Base-by-base conservation (phyloP, 1,140 invertebrate genomes). In the Hyposmocoma kahamanoa region DNA sequence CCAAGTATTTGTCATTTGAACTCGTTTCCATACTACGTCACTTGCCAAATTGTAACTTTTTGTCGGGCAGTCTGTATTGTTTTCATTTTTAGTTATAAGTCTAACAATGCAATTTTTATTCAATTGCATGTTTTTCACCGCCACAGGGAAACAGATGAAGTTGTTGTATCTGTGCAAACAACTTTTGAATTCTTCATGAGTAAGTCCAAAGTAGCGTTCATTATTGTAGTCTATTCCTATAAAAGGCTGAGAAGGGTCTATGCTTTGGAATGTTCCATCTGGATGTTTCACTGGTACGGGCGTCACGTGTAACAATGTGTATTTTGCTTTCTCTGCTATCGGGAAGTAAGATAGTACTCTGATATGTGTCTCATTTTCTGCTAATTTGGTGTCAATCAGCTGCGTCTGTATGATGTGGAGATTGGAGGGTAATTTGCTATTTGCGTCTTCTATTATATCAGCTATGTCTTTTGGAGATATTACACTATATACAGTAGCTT, bases 91-190 rank as follows among this genome's bases (percentile, higher is more conserved):
- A 30, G 22, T 20, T 28, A 32, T 49, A 20, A 36, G 24, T 42
- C 38, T 42, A 49, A 49, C 24, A 24, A 49, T 49, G 47, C 47
- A 49, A 49, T 49, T 49, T 42, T 42, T n/a, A 32, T 42, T 26
- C 41, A 26, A 47, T 47, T 47, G 46, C 46, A 47, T 47, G 46
- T 47, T 47, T 22, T 47, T 47, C 47, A 49, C 47, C 17, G 20
- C 47, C n/a, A 38, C 38, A 49, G 46, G 47, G 32, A 49, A 49
- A 42, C 47, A 49, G 32, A 49, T 39, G 34, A 42, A 41, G 13
- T 32, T 22, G 15, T 41, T 9, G 19, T 20, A 18, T 18, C 26
- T 49, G 10, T 42, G 13, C 20, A 49, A 18, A 30, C 47, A 49
- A 22, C 19, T 21, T 24, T 38, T 38, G 20, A 42, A 49, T 26